Conservation (phyloP, 2,797 vertebrate genomes). For the Harpagifer antarcticus region DNA sequence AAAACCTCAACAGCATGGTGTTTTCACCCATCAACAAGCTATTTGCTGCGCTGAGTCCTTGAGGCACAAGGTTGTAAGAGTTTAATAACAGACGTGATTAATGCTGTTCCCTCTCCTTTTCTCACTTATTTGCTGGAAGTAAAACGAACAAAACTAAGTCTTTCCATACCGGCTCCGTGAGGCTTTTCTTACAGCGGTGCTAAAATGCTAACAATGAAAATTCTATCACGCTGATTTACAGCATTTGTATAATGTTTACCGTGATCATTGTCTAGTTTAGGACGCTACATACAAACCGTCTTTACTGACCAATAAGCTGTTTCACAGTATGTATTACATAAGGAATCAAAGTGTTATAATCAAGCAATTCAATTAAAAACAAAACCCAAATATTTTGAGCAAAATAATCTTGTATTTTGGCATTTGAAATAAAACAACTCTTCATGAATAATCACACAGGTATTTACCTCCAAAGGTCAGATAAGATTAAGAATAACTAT, state of each 20-base stretch:
- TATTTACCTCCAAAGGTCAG: constrained; percentile 45
- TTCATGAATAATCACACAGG: constrained; percentile 35
- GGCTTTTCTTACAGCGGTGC: too few relatives aligned
- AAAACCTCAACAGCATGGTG: not conserved
- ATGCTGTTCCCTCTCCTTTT: not conserved
- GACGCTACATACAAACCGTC: not conserved
- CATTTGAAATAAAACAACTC: constrained; percentile 50
- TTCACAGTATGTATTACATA: constrained; percentile 1
- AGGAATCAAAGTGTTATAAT: not conserved
- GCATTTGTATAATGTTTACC: not conserved
- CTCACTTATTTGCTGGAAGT: not conserved
- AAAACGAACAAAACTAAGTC: not conserved
- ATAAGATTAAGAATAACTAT: constrained; percentile 40
- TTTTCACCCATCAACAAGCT: not conserved
- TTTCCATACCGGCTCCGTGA: too few relatives aligned
- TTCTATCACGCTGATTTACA: not conserved
- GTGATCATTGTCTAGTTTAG: not conserved
- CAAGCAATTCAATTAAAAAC: constrained; percentile 44
- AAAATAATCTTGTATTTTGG: constrained; percentile 68
- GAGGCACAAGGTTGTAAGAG: not conserved
- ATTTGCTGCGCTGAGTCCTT: not conserved
- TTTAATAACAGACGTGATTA: not conserved
- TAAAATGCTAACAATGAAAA: not conserved
- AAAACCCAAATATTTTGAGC: constrained; percentile 29
- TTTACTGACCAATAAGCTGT: not conserved